Evolutionary conservation across 2,113 vertebrate species (phyloP).

Genomic region (Pelvicachromis taeniatus): DNA sequence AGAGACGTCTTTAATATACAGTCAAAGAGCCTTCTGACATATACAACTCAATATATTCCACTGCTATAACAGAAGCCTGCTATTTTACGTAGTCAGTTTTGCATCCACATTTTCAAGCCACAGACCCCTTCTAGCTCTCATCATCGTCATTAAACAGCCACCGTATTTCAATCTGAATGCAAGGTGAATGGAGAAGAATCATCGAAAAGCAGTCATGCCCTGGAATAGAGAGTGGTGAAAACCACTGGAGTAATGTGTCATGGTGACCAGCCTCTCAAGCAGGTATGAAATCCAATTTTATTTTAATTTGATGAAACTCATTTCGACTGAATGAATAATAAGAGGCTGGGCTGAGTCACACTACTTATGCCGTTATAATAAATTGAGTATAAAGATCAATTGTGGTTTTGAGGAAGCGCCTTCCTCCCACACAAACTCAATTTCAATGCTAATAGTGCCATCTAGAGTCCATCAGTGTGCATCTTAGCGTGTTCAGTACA

Average conservation of each 20-base stretch:
- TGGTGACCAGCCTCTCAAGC: background rate
- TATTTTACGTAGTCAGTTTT: background rate
- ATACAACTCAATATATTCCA: background rate
- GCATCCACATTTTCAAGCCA: background rate
- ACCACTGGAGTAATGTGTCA: background rate
- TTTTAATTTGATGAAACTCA: background rate
- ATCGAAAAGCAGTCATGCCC: background rate
- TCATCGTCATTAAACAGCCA: background rate
- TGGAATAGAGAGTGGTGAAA: background rate
- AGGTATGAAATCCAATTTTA: background rate
- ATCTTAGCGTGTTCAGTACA: background rate
- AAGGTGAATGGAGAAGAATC: background rate
- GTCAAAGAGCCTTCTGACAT: background rate
- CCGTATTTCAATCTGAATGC: background rate
- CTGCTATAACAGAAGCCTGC: background rate
- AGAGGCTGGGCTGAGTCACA: background rate
- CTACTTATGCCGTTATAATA: background rate
- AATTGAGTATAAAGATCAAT: constrained; percentile 4
- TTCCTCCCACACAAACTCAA: background rate
- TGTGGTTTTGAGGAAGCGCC: background rate
- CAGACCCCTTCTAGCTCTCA: background rate
- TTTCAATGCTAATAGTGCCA: constrained; percentile 47
- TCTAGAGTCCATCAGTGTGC: constrained; percentile 44
- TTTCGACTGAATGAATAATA: background rate
- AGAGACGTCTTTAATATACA: background rate